phyloP scores from a whole-genome alignment of 2,113 vertebrate genomes.

The Trogon surrucura region DNA sequence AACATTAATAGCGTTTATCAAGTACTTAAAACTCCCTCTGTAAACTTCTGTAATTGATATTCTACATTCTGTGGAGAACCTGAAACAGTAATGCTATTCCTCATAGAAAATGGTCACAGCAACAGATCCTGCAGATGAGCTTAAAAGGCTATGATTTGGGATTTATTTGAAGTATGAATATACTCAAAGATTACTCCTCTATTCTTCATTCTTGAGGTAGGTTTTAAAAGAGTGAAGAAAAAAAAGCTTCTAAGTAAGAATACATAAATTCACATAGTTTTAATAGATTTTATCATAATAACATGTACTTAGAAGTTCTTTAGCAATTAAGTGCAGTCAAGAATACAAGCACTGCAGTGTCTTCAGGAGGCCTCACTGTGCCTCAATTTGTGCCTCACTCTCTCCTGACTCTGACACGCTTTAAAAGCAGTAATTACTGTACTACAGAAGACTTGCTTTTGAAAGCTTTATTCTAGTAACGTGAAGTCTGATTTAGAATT shows the following conservation, averaged over 20 bases:
- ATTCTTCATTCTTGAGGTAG: not conserved
- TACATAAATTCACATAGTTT: not conserved
- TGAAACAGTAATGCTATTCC: not conserved
- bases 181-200: not conserved
- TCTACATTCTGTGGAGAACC: not conserved
- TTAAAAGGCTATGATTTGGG: not conserved
- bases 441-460: not conserved
- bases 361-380: not conserved
- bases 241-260: not conserved
- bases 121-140: not conserved
- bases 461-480: not conserved
- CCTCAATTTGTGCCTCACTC: not conserved
- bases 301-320: not conserved
- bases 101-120: not conserved
- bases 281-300: not conserved
- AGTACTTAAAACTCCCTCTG: not conserved
- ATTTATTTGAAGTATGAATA: not conserved
- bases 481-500: not conserved
- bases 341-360: not conserved
- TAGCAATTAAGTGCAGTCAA: slow-evolving; percentile 12
- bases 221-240: not conserved
- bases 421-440: not conserved
- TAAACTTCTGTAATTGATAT: not conserved
- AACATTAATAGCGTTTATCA: not conserved
- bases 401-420: not conserved